Evolutionary conservation across 1,140 invertebrate genomes (phyloP).

Genomic region (Nomia melanderi): DNA sequence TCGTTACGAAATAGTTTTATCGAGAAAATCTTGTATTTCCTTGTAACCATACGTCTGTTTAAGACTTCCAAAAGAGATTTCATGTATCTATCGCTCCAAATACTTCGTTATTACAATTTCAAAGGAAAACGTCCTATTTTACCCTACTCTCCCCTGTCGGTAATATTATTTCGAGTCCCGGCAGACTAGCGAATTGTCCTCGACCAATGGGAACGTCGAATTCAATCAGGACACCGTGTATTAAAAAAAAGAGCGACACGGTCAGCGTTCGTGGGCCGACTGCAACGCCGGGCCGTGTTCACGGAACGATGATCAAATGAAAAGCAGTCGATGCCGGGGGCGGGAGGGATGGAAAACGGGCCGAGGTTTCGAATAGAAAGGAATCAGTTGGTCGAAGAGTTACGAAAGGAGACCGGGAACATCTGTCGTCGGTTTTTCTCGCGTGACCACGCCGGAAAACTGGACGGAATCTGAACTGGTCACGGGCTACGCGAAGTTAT

Average conservation of each 20-base stretch:
- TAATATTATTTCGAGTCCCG: too few relatives aligned
- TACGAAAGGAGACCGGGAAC: slow-evolving; percentile 12
- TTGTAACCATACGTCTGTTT: too few relatives aligned
- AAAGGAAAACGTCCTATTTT: too few relatives aligned
- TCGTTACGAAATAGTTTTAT: too few relatives aligned
- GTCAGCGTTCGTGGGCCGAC: not conserved
- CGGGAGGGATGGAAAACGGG: not conserved
- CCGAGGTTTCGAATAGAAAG: slow-evolving; percentile 11
- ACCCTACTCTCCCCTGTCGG: too few relatives aligned
- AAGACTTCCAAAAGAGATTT: too few relatives aligned
- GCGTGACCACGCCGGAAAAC: not conserved
- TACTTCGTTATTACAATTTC: too few relatives aligned
- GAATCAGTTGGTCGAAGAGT: slow-evolving; percentile 28
- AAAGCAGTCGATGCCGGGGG: not conserved
- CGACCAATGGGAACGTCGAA: too few relatives aligned
- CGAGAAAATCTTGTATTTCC: too few relatives aligned
- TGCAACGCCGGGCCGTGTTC: not conserved
- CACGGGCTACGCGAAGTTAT: slow-evolving; percentile 25
- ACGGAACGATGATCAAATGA: not conserved
- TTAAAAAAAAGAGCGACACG: not conserved
- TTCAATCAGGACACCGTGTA: too few relatives aligned
- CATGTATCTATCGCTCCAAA: too few relatives aligned
- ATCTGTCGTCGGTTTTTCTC: slow-evolving; percentile 1
- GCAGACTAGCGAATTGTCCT: too few relatives aligned
- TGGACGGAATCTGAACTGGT: slow-evolving; percentile 16